These are phyloP conservation scores for Enteromius viviparus DNA, from an alignment of 2,797 vertebrate species.

Conservation along the genomic window DNA sequence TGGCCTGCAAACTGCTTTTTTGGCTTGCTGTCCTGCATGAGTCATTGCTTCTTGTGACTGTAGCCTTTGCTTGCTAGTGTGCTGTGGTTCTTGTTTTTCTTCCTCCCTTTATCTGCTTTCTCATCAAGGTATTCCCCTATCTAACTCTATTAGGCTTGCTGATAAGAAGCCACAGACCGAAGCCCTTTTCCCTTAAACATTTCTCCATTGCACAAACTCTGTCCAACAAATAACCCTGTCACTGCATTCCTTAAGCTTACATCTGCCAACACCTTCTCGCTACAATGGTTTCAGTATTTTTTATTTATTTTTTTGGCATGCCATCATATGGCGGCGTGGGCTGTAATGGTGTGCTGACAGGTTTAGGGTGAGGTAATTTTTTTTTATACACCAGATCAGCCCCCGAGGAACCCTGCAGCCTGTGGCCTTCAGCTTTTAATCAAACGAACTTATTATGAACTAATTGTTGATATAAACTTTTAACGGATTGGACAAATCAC, in stretches of 20 bases:
- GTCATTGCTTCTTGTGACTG: constrained; percentile 31
- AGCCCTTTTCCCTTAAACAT: constrained; percentile 43
- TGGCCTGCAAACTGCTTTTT: not conserved
- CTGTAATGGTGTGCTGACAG: constrained; percentile 83
- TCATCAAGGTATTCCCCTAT: constrained; percentile 66
- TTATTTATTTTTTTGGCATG: constrained; percentile 64
- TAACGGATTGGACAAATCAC: constrained; percentile 55
- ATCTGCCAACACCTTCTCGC: constrained; percentile 84
- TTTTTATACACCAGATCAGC: constrained; percentile 74
- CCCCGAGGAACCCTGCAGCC: constrained; percentile 62
- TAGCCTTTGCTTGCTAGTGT: constrained; percentile 48
- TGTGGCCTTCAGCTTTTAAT: constrained; percentile 62
- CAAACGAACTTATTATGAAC: constrained; percentile 56
- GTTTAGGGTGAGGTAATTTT: constrained; percentile 82
- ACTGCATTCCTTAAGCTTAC: constrained; percentile 76
- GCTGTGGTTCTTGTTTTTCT: constrained; percentile 55
- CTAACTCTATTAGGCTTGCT: constrained; percentile 70
- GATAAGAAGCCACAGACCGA: constrained; percentile 71
- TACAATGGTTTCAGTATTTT: constrained; percentile 66
- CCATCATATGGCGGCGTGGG: constrained; percentile 76
- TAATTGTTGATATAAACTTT: constrained; percentile 58
- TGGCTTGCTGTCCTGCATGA: constrained; percentile 28
- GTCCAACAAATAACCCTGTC: constrained; percentile 71
- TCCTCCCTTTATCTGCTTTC: constrained; percentile 60
- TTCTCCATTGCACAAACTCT: constrained; percentile 52